These are phyloP conservation scores for Zhuqinia jingwanae DNA, from an alignment of 2,888 invertebrate genomes.

Conservation along the genomic window DNA sequence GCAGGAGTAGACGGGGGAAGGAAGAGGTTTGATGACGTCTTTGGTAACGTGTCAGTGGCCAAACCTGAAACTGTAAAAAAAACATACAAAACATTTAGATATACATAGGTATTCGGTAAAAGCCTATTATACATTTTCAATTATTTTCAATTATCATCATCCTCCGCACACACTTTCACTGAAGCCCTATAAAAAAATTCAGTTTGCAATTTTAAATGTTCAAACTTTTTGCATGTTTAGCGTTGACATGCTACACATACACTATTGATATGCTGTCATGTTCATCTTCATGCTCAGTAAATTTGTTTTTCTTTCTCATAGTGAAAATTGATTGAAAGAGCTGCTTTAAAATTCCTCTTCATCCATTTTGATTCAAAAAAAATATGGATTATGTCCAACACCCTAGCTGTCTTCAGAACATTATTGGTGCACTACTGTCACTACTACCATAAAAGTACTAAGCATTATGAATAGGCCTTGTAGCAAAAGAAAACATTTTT, in stretches of 20 bases:
- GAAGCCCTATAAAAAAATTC: too few species aligned
- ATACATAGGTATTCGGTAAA: background rate
- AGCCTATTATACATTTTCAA: too few species aligned
- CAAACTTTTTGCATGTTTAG: too few species aligned
- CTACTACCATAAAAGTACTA: background rate
- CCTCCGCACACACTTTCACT: too few species aligned
- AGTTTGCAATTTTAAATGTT: too few species aligned
- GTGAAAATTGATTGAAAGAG: background rate
- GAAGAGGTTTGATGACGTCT: constrained; percentile 6
- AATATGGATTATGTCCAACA: background rate
- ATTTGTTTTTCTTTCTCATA: background rate
- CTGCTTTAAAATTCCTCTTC: background rate
- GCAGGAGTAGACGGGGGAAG: too few species aligned
- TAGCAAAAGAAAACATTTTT: background rate
- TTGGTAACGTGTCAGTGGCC: constrained; percentile 56
- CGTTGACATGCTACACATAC: too few species aligned
- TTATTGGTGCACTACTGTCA: background rate
- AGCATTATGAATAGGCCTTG: background rate
- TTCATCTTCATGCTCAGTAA: too few species aligned
- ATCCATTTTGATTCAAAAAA: background rate
- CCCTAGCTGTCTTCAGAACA: too few species aligned
- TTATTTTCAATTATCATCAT: too few species aligned
- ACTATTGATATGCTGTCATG: too few species aligned
- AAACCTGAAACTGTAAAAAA: constrained; percentile 48
- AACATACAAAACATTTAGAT: constrained; percentile 29